Conservation (phyloP, 2,113 vertebrate species). For the Labeo catla region DNA sequence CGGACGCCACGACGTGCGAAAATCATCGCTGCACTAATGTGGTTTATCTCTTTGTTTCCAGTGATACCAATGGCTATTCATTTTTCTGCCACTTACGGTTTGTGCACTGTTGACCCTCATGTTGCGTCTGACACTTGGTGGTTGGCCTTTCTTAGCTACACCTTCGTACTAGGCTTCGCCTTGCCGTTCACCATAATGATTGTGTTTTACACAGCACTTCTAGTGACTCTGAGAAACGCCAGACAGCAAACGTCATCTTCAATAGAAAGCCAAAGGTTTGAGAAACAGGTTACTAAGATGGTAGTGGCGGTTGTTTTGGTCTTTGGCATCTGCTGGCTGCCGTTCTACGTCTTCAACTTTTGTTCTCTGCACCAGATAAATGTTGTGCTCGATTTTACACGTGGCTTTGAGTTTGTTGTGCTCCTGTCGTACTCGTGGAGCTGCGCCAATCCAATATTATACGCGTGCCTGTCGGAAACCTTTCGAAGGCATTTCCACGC, state of each 20-base stretch:
- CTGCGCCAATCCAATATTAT: conserved; percentile 79
- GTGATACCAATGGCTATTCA: conserved; percentile 78
- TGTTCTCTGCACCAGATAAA: conserved; percentile 59
- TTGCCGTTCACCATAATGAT: conserved; percentile 74
- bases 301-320: conserved; percentile 73
- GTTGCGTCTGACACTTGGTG: conserved; percentile 62
- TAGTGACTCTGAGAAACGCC: conserved; percentile 65
- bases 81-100: conserved; percentile 63
- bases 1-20: conserved; percentile 69
- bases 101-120: conserved; percentile 66
- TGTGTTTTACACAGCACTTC: conserved; percentile 66
- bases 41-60: conserved; percentile 74
- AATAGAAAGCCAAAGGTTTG: conserved; percentile 58
- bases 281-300: conserved; percentile 77
- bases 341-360: conserved; percentile 80
- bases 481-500: conserved; percentile 71
- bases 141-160: conserved; percentile 73
- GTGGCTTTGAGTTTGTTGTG: conserved; percentile 74
- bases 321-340: conserved; percentile 79
- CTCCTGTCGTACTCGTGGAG: conserved; percentile 81
- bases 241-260: conserved; percentile 26
- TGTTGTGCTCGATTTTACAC: conserved; percentile 51
- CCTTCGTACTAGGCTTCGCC: conserved; percentile 77
- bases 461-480: conserved; percentile 74
- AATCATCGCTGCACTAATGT: conserved; percentile 68